Percentiles rank a stretch among this genome's conserved stretches.
These are phyloP conservation scores for Ovis canadensis DNA, from an alignment of 2,113 vertebrate genomes.

Conservation along the genomic window DNA sequence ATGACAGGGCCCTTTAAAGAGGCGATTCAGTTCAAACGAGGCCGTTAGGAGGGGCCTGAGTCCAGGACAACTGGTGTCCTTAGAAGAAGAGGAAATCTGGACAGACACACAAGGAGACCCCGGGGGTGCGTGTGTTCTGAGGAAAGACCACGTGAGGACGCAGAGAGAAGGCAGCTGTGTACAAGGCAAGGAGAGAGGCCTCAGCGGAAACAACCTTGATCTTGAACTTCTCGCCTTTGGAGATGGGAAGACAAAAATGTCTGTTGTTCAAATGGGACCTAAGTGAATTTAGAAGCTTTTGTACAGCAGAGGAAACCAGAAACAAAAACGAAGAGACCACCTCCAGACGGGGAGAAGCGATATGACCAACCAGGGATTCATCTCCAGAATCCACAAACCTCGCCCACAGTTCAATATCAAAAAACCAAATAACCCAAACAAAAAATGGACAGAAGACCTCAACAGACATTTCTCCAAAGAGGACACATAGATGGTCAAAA, in stretches of 20 bases:
- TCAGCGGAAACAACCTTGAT: too few relatives aligned
- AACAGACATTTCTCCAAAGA: neutral
- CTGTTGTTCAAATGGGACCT: neutral
- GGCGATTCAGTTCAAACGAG: neutral
- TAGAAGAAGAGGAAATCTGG: neutral
- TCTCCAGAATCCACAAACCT: neutral
- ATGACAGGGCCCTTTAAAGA: neutral
- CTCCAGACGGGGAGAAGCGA: neutral
- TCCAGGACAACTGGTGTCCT: neutral
- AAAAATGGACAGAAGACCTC: neutral
- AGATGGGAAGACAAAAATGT: neutral
- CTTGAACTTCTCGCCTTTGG: neutral
- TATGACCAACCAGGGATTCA: neutral
- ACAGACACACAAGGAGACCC: neutral
- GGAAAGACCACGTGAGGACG: rapidly evolving
- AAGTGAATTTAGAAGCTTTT: neutral
- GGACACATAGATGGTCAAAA: neutral
- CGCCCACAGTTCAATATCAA: neutral
- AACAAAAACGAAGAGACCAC: neutral
- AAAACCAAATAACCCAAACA: neutral
- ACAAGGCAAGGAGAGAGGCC: neutral
- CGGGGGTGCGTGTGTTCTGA: rapidly evolving
- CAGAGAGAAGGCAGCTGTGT: neutral
- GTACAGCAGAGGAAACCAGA: neutral
- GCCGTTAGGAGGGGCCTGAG: rapidly evolving